Evolutionary conservation across 1,140 invertebrate species (phyloP).

Genomic region (Colletes latitarsis): DNA sequence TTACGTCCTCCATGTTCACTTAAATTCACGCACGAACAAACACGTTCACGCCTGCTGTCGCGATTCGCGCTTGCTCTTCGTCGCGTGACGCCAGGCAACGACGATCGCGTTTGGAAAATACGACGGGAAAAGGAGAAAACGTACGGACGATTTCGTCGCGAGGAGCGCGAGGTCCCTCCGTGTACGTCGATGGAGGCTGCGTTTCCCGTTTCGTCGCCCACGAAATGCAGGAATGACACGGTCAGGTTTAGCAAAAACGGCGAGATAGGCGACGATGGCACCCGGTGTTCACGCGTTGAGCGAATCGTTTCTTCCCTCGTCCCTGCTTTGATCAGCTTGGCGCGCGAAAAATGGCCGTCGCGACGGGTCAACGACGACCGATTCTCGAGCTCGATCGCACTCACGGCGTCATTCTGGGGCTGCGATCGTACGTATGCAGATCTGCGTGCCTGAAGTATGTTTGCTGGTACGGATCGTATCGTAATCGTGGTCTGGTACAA

Average conservation of each 20-base stretch:
- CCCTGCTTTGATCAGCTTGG: conserved; percentile 20
- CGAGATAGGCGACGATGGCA: background rate
- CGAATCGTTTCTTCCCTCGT: background rate
- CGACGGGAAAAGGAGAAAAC: background rate
- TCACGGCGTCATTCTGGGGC: conserved; percentile 51
- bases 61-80: background rate
- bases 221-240: background rate
- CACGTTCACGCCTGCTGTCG: too few species aligned
- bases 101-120: too few species aligned
- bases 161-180: background rate
- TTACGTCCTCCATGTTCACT: too few species aligned
- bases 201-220: background rate
- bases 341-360: conserved; percentile 14
- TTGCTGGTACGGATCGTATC: conserved; percentile 34
- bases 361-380: conserved; percentile 25
- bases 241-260: too few species aligned
- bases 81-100: background rate
- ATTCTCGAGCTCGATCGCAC: conserved; percentile 42
- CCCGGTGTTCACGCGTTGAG: background rate
- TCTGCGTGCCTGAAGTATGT: conserved; percentile 76
- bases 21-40: too few species aligned
- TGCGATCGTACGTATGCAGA: conserved; percentile 73
- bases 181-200: background rate
- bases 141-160: too few species aligned
- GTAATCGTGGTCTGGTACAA: conserved; percentile 75